Conservation (phyloP, 2,797 vertebrate species). For the Pseudochirops cupreus region DNA sequence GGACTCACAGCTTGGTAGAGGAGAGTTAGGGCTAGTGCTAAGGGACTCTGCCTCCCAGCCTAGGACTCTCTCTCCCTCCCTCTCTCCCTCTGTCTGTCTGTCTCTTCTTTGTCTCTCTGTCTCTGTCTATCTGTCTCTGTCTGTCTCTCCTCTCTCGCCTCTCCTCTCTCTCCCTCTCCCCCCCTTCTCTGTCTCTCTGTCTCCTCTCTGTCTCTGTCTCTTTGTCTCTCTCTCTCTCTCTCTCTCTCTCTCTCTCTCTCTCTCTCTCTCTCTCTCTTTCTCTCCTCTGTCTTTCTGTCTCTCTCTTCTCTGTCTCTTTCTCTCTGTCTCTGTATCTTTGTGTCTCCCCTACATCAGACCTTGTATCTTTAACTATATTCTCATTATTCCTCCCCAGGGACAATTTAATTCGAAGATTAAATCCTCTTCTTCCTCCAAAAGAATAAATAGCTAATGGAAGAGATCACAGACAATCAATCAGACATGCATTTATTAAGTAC, state of each 20-base stretch:
- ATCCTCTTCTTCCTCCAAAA: neutral
- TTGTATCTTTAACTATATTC: neutral
- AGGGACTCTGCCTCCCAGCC: neutral
- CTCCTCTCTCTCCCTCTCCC: too few relatives aligned
- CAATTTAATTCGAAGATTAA: neutral
- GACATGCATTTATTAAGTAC: neutral
- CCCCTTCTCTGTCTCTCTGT: too few relatives aligned
- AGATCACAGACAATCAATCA: neutral
- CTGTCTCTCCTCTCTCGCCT: too few relatives aligned
- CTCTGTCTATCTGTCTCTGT: too few relatives aligned
- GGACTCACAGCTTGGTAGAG: neutral
- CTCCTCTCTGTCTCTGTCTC: too few relatives aligned
- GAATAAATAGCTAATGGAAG: conserved; percentile 31
- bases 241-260: too few relatives aligned
- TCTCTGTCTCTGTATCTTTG: neutral
- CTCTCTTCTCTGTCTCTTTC: accelerated
- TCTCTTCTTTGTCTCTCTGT: too few relatives aligned
- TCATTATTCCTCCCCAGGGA: neutral
- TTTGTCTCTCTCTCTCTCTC: too few relatives aligned
- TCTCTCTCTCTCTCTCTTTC: neutral
- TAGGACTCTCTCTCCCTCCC: neutral
- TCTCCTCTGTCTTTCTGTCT: neutral
- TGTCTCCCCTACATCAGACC: neutral
- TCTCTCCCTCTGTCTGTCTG: too few relatives aligned
- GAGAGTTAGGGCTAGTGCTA: neutral